phyloP scores from a whole-genome alignment of 2,113 vertebrate genomes.

The Crotalus helleri region DNA sequence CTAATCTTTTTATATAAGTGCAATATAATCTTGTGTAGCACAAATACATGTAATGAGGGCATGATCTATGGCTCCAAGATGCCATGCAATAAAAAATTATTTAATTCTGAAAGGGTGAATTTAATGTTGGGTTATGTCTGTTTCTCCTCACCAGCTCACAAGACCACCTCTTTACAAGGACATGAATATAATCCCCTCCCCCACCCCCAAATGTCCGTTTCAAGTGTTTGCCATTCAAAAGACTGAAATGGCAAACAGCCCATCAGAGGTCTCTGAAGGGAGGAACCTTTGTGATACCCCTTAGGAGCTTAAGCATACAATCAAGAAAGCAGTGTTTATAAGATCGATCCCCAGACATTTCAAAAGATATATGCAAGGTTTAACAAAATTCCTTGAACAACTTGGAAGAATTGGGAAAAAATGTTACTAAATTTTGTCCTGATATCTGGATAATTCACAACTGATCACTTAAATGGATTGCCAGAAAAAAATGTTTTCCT shows the following conservation, averaged over 20 bases:
- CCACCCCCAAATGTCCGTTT: neutral
- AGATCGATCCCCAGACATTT: neutral
- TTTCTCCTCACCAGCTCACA: neutral
- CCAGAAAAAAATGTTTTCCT: neutral
- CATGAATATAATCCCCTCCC: neutral
- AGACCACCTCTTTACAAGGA: neutral
- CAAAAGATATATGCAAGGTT: neutral
- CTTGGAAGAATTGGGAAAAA: neutral
- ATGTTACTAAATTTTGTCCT: neutral
- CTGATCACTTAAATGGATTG: neutral
- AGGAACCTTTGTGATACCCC: neutral
- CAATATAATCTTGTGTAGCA: neutral
- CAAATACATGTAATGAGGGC: neutral
- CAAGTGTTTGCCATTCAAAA: neutral
- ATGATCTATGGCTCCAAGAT: neutral
- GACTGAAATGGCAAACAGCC: neutral
- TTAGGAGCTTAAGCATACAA: neutral
- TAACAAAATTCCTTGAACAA: neutral
- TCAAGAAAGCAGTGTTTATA: neutral
- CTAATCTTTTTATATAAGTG: neutral
- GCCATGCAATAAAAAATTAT: neutral
- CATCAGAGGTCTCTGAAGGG: neutral
- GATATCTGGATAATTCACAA: neutral
- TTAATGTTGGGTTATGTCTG: neutral
- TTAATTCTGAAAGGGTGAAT: neutral